Conservation (phyloP, 2,888 invertebrate species). For the Therioaphis trifolii region DNA sequence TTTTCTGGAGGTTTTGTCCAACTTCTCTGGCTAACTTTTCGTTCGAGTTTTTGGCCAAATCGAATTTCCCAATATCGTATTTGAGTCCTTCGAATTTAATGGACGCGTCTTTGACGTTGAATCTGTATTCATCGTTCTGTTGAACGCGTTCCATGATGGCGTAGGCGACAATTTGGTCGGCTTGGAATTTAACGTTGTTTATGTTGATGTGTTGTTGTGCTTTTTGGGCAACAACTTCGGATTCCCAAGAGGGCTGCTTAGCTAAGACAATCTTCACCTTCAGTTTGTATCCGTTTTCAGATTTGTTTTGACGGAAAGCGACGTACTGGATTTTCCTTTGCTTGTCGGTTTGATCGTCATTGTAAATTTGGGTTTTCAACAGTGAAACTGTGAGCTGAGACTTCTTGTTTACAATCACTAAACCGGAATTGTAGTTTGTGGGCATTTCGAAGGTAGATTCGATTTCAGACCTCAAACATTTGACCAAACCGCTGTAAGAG, state of each 20-base stretch:
- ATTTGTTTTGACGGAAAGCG: conserved; percentile 20
- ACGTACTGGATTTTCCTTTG: conserved; percentile 2
- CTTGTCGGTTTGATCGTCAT: background rate
- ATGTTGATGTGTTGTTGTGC: background rate
- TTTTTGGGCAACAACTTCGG: conserved; percentile 5
- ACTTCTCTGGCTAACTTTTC: conserved; percentile 18
- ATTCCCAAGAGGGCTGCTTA: conserved; percentile 37
- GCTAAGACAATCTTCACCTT: conserved; percentile 27
- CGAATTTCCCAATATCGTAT: conserved; percentile 31
- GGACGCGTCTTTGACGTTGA: conserved; percentile 26
- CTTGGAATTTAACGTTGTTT: conserved; percentile 33
- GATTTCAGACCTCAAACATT: conserved; percentile 35
- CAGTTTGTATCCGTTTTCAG: conserved; percentile 26
- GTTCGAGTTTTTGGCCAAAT: background rate
- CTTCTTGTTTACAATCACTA: conserved; percentile 37
- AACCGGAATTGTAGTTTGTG: background rate
- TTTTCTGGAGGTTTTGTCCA: conserved; percentile 21
- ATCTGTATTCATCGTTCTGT: conserved; percentile 13
- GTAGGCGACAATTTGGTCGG: conserved; percentile 38
- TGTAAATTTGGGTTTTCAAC: background rate
- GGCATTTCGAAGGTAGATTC: background rate
- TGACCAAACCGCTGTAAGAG: conserved; percentile 38
- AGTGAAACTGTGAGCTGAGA: background rate
- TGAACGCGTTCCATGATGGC: conserved; percentile 33
- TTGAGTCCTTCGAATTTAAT: conserved; percentile 20